phyloP scores from a whole-genome alignment of 1,140 invertebrate genomes.

The Lethrus apterus region DNA sequence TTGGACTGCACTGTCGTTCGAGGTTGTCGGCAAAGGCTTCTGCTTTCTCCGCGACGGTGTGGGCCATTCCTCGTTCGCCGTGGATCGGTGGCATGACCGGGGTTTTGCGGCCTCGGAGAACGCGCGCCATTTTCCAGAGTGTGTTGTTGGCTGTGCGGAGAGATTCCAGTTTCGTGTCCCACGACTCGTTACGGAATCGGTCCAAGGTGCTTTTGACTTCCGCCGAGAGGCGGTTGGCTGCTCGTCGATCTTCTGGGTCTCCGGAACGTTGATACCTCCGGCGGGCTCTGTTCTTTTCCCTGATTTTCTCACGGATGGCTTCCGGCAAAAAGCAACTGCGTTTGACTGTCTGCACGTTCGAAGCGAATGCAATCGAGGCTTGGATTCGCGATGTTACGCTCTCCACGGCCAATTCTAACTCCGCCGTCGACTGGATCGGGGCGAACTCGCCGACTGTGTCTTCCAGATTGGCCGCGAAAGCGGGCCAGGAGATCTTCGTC shows the following conservation, averaged over 20 bases:
- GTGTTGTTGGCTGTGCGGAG: neutral
- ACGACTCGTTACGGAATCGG: neutral
- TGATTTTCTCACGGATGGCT: neutral
- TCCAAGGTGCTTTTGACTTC: neutral
- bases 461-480: neutral
- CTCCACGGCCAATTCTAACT: neutral
- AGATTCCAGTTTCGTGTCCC: neutral
- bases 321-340: neutral
- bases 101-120: neutral
- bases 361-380: neutral
- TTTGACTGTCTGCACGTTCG: neutral
- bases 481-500: neutral
- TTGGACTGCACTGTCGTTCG: conserved; percentile 2
- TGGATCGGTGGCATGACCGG: neutral
- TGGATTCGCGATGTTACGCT: neutral
- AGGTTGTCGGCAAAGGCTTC: conserved; percentile 7
- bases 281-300: neutral
- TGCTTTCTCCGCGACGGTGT: neutral
- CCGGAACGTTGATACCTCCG: neutral
- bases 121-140: neutral
- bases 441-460: neutral
- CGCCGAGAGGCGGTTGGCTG: neutral
- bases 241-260: neutral
- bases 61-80: neutral
- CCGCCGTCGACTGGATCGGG: neutral